Percentiles rank a stretch among this genome's conserved stretches.
These are phyloP conservation scores for Picus viridis DNA, from an alignment of 2,797 vertebrate genomes.

Conservation along the genomic window DNA sequence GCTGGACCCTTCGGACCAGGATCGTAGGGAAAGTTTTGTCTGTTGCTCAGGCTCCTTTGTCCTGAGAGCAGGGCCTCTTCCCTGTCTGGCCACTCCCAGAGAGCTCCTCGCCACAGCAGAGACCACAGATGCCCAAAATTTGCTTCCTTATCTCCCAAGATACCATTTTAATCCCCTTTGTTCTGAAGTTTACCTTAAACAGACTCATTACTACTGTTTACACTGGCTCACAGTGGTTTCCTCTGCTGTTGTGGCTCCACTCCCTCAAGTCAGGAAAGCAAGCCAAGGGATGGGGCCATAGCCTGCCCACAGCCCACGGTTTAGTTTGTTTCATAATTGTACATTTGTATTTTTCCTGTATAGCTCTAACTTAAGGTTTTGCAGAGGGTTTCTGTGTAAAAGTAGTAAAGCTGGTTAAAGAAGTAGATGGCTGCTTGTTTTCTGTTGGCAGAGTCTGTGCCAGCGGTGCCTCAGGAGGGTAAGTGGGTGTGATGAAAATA, in stretches of 20 bases:
- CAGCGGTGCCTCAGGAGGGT: too few relatives aligned
- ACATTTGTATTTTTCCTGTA: not conserved
- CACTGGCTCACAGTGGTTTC: not conserved
- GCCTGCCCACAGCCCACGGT: not conserved
- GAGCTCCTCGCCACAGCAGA: not conserved
- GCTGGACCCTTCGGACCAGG: constrained; percentile 93
- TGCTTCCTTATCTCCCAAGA: not conserved
- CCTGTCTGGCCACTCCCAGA: not conserved
- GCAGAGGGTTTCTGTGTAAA: not conserved
- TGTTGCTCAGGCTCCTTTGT: rapidly evolving
- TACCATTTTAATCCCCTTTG: not conserved
- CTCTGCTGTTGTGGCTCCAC: not conserved
- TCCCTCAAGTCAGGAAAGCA: not conserved
- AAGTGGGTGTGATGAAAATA: too few relatives aligned
- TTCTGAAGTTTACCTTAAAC: not conserved
- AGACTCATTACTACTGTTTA: not conserved
- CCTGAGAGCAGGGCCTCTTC: not conserved
- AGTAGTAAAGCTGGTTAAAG: constrained; percentile 1
- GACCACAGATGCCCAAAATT: not conserved
- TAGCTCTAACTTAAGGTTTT: not conserved
- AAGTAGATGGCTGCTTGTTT: not conserved
- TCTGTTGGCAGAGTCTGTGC: not conserved
- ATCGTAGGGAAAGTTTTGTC: constrained; percentile 71
- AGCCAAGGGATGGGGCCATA: not conserved
- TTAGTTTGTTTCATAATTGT: not conserved